Conservation (phyloP, 1,140 invertebrate species). For the Lasioglossum albipes region DNA sequence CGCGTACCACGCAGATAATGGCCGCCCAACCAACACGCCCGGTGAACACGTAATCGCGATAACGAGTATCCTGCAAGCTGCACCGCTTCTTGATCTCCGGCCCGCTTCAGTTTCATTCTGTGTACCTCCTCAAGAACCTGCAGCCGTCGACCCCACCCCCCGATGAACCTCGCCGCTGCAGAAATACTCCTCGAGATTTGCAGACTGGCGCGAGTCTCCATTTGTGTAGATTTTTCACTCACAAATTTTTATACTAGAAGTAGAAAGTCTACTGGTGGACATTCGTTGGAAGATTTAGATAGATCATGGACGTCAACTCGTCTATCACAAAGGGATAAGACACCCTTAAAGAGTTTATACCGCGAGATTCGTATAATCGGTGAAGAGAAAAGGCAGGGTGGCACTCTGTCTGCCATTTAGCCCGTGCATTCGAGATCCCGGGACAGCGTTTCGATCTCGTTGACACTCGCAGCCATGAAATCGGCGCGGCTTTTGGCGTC, state of each 20-base stretch:
- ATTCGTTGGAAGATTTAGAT: too few species aligned
- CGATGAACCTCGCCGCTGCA: too few species aligned
- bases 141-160: too few species aligned
- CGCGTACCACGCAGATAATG: slow-evolving; percentile 29
- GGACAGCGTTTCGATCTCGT: not conserved
- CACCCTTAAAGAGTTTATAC: too few species aligned
- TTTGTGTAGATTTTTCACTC: too few species aligned
- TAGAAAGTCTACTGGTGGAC: too few species aligned
- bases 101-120: not conserved
- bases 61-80: not conserved
- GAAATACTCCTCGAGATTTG: too few species aligned
- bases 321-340: too few species aligned
- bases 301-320: too few species aligned
- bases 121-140: not conserved
- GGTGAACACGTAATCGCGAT: not conserved
- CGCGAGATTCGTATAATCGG: not conserved
- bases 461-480: not conserved
- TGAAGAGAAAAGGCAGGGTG: not conserved
- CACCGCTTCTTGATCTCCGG: not conserved
- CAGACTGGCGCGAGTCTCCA: too few species aligned
- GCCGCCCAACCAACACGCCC: not conserved
- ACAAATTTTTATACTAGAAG: too few species aligned
- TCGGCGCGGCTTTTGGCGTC: not conserved
- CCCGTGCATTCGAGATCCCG: not conserved
- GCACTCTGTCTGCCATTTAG: not conserved